phyloP scores from a whole-genome alignment of 2,888 invertebrate species.

The Papilio protenor region DNA sequence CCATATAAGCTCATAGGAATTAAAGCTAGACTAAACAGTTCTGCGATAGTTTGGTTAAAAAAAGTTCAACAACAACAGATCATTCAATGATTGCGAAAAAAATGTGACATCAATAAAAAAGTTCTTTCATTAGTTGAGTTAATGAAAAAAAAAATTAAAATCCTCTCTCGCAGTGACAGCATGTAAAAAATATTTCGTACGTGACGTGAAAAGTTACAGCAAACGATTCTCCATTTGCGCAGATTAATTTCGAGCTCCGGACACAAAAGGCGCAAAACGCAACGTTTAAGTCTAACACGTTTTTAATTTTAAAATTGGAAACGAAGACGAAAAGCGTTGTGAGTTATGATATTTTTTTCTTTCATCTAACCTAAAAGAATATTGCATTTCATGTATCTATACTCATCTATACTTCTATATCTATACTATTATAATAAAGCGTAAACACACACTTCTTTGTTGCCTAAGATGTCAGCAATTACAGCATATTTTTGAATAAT shows the following conservation, averaged over 20 bases:
- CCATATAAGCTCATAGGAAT: too few species aligned
- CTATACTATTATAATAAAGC: too few species aligned
- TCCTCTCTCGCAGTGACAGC: not conserved
- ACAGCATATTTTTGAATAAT: too few species aligned
- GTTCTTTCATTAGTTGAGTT: not conserved
- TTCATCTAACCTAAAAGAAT: not conserved
- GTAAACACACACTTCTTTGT: too few species aligned
- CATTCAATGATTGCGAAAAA: not conserved
- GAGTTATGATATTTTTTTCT: not conserved
- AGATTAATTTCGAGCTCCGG: slow-evolving; percentile 26
- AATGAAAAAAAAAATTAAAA: not conserved
- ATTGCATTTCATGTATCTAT: not conserved
- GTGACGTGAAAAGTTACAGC: slow-evolving; percentile 28
- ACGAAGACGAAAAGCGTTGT: slow-evolving; percentile 14
- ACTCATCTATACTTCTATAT: too few species aligned
- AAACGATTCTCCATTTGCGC: slow-evolving; percentile 18
- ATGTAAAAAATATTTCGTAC: slow-evolving; percentile 20
- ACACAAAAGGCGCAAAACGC: slow-evolving; percentile 17
- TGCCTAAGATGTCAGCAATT: too few species aligned
- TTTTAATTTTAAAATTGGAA: slow-evolving; percentile 26
- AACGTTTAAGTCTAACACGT: slow-evolving; percentile 23
- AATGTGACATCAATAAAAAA: not conserved
- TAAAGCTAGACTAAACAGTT: too few species aligned
- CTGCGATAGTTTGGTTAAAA: too few species aligned
- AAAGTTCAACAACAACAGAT: too few species aligned